A percentile compares a stretch with the other conserved stretches of the same genome.
Evolutionary conservation across 2,797 vertebrate species (phyloP).

Genomic region (Lateolabrax maculatus): DNA sequence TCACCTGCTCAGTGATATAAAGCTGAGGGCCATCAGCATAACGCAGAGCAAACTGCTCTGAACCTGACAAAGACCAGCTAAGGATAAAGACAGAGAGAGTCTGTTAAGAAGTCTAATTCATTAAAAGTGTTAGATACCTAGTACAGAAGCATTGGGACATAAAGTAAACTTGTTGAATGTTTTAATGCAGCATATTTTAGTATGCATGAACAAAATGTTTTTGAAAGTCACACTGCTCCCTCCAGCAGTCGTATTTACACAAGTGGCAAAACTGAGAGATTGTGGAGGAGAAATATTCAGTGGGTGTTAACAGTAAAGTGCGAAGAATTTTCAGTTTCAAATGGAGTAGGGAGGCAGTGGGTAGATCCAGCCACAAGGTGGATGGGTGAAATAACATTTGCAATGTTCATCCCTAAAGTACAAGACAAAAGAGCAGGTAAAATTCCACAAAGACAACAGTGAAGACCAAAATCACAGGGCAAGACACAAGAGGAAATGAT

Average conservation of each 20-base stretch:
- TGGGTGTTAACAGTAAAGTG: slow-evolving; percentile 63
- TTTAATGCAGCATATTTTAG: slow-evolving; percentile 35
- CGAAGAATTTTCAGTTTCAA: slow-evolving; percentile 52
- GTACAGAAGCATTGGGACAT: background rate
- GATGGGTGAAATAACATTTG: slow-evolving; percentile 27
- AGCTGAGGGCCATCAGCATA: slow-evolving; percentile 98
- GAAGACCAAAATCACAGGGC: background rate
- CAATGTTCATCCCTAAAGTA: slow-evolving; percentile 14
- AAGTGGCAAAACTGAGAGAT: slow-evolving; percentile 45
- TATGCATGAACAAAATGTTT: slow-evolving; percentile 53
- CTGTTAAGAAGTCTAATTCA: slow-evolving; percentile 9
- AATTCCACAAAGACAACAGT: background rate
- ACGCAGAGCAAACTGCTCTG: slow-evolving; percentile 95
- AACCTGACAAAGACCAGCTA: slow-evolving; percentile 96
- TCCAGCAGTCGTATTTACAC: slow-evolving; percentile 56
- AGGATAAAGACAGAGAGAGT: slow-evolving; percentile 32
- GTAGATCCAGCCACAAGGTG: slow-evolving; percentile 46
- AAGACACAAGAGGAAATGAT: background rate
- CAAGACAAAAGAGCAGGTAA: slow-evolving; percentile 3
- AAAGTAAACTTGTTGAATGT: slow-evolving; percentile 15
- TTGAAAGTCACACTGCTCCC: slow-evolving; percentile 49
- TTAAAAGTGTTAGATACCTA: background rate
- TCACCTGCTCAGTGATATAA: slow-evolving; percentile 98
- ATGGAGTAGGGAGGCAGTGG: slow-evolving; percentile 49
- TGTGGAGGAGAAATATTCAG: slow-evolving; percentile 60